These are phyloP conservation scores for Thaumatotibia leucotreta DNA, from an alignment of 1,140 invertebrate species.

Conservation along the genomic window DNA sequence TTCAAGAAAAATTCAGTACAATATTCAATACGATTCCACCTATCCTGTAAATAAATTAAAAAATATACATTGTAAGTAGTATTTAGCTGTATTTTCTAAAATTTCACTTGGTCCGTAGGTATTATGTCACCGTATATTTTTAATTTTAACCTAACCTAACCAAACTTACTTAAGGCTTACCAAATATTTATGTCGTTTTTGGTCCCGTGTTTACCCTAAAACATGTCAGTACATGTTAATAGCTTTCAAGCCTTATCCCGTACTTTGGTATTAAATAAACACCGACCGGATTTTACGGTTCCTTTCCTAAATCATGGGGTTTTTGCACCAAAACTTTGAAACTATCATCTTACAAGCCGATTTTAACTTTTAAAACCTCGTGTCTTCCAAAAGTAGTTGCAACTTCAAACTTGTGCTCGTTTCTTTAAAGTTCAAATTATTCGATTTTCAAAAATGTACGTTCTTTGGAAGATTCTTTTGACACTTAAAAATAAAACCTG, in stretches of 20 bases:
- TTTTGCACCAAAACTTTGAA: neutral
- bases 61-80: too few species aligned
- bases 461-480: neutral
- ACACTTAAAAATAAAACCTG: neutral
- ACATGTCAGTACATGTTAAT: neutral
- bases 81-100: too few species aligned
- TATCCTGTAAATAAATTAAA: too few species aligned
- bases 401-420: neutral
- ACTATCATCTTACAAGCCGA: neutral
- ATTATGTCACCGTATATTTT: too few species aligned
- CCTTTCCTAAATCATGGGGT: neutral
- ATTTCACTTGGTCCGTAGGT: too few species aligned
- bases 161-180: neutral
- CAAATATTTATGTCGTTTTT: neutral
- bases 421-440: neutral
- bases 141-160: neutral
- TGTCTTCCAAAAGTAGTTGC: neutral
- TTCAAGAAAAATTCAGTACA: too few species aligned
- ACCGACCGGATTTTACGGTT: neutral
- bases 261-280: neutral
- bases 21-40: too few species aligned
- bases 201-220: neutral
- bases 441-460: neutral
- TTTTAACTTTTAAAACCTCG: neutral
- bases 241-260: neutral